Conservation (phyloP, 2,888 invertebrate genomes). For the Synergus gifuensis region DNA sequence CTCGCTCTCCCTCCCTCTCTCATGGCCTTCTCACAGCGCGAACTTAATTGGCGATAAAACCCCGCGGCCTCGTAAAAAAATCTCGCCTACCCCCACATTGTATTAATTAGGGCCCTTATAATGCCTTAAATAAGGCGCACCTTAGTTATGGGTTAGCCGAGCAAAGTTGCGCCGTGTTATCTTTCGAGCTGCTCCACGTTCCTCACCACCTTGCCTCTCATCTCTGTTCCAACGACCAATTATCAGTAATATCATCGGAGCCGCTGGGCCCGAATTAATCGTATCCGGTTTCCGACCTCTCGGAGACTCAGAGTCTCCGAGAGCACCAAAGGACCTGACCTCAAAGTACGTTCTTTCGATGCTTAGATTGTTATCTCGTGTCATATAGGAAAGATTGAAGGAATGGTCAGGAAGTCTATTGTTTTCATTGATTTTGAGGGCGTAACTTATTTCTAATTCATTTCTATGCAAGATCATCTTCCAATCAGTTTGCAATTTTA, state of each 20-base stretch:
- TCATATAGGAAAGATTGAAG: background rate
- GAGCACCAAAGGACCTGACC: conserved; percentile 23
- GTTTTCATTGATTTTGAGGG: no score
- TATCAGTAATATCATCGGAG: conserved; percentile 73
- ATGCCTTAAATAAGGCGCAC: conserved; percentile 70
- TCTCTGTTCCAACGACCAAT: conserved; percentile 69
- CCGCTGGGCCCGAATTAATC: conserved; percentile 68
- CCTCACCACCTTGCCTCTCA: conserved; percentile 59
- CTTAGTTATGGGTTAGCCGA: conserved; percentile 70
- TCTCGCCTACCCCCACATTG: conserved; percentile 73
- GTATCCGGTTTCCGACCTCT: conserved; percentile 69
- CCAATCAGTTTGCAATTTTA: background rate
- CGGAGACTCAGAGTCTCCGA: conserved; percentile 55
- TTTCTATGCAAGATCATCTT: background rate
- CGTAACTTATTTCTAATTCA: no score
- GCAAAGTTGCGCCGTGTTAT: conserved; percentile 68
- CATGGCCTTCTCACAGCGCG: conserved; percentile 60
- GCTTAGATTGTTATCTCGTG: background rate
- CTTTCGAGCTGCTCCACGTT: conserved; percentile 62
- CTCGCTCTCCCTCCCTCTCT: conserved; percentile 47
- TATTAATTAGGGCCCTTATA: conserved; percentile 74
- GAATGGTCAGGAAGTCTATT: no score
- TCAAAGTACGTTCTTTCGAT: background rate
- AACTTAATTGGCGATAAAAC: conserved; percentile 76
- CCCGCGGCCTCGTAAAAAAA: conserved; percentile 73